Base-by-base conservation (phyloP, 2,113 vertebrate species). In the Geothlypis trichas region DNA sequence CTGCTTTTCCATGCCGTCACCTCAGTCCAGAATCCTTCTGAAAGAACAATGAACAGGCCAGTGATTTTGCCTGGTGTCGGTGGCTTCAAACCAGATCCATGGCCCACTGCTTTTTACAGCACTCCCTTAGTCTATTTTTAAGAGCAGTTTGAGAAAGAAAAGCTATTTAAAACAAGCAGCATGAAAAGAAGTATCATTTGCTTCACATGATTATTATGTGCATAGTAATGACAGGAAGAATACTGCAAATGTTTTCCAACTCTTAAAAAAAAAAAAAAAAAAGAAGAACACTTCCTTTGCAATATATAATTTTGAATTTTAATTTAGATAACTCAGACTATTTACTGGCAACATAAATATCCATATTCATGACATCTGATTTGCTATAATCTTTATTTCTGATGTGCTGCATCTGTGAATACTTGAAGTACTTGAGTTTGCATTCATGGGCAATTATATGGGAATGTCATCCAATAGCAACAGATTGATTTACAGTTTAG, bases 331-430 rank as follows among this genome's bases (percentile, higher is more conserved):
- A 97, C 95, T 96, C 93, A 44, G 46, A 96, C 87, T 93, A 93
- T 97, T 97, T 97, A 94, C 95, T 96, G 92, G 96, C 96, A 96
- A 98, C 84, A 97, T 97, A 93, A 96, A 94, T 46, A 93, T 96
- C 89, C 96, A 97, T 98, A 98, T 97, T 98, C 97, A 97, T 97
- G 95, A 97, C 90, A 68, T 65, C 79, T 96, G 95, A 97, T 97
- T 98, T 97, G 95, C 93, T 97, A 85, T 69, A 93, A 97, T 97
- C 95, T 97, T 96, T 97, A 97, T 97, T 97, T 97, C 96, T 96
- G 62, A 93, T 89, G n/a, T 93, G 96, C 84, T 94, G 44, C 96
- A 97, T 97, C 96, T 92, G 77, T 84, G 94, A 97, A 97, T 95
- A 93, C 84, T 96, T 89, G 58, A 96, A 95, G 72, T 82, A 88